Evolutionary conservation across 2,888 invertebrate species (phyloP).

Genomic region (Ctena decussata): DNA sequence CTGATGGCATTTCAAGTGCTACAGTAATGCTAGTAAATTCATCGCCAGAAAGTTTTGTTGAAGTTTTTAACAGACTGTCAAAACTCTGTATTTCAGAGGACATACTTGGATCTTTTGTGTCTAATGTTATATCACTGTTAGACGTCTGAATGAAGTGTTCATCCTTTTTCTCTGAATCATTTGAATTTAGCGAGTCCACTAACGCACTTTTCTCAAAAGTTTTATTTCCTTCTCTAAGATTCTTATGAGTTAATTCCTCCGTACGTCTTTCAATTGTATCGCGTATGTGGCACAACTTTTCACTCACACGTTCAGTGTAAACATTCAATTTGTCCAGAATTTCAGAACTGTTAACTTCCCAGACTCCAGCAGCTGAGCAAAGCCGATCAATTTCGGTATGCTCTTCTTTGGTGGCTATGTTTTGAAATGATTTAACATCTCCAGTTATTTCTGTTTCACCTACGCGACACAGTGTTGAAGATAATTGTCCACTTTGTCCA

Average conservation of each 20-base stretch:
- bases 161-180: background rate
- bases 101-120: background rate
- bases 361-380: background rate
- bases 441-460: background rate
- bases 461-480: background rate
- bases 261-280: background rate
- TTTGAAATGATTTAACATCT: too few species aligned
- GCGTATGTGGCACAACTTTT: background rate
- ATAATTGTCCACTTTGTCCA: background rate
- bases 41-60: background rate
- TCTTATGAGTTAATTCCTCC: background rate
- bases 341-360: background rate
- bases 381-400: background rate
- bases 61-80: background rate
- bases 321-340: background rate
- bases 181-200: background rate
- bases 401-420: too few species aligned
- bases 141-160: background rate
- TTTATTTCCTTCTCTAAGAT: background rate
- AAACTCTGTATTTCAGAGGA: background rate
- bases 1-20: background rate
- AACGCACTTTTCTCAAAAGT: background rate
- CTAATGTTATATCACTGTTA: background rate
- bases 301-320: background rate
- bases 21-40: background rate